These are phyloP conservation scores for Stegodyphus mimosarum DNA, from an alignment of 1,140 invertebrate genomes.

Conservation along the genomic window DNA sequence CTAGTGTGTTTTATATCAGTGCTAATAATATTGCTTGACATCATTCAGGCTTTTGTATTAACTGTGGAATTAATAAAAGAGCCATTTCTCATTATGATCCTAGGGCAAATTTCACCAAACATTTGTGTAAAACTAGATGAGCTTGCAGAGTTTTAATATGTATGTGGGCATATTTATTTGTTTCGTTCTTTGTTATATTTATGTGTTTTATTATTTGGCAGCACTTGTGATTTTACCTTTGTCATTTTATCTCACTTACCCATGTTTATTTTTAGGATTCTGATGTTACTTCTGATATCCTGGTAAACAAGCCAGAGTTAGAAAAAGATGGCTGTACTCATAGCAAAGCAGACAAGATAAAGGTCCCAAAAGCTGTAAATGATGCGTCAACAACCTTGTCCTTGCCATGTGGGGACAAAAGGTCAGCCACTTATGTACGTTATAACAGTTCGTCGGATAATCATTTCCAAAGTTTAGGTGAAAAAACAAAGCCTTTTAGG, in stretches of 20 bases:
- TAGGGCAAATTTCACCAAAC: no score
- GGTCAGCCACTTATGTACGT: neutral
- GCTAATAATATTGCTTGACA: neutral
- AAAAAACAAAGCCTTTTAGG: neutral
- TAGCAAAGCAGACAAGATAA: neutral
- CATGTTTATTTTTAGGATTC: conserved; percentile 27
- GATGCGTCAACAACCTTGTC: neutral
- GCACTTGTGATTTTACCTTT: no score
- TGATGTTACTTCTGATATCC: conserved; percentile 31
- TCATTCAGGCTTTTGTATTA: no score
- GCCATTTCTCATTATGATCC: no score
- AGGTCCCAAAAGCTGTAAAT: neutral
- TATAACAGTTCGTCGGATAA: neutral
- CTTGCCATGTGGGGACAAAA: neutral
- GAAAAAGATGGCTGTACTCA: neutral
- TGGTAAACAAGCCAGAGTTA: conserved; percentile 8
- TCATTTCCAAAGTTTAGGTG: neutral
- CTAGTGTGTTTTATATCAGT: neutral
- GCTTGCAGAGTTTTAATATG: no score
- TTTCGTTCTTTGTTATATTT: no score
- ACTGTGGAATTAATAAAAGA: no score
- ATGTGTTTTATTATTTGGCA: no score
- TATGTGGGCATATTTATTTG: no score
- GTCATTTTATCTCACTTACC: no score
- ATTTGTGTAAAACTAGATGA: no score